Base-by-base conservation (phyloP, 2,888 invertebrate species). In the Epinotia ramella region DNA sequence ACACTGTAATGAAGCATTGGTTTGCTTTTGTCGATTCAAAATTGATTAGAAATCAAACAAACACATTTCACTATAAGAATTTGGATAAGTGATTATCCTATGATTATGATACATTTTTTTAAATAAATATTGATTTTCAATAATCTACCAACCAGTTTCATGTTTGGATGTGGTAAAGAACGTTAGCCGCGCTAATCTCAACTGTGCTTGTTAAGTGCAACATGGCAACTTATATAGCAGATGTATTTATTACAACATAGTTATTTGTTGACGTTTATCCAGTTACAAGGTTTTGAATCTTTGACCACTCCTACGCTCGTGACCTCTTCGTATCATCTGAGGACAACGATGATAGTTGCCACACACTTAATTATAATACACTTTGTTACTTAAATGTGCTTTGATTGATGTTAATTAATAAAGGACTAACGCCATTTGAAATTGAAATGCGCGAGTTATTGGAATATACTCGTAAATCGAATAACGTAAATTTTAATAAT, bases 221-320 rank as follows among this genome's bases (percentile, higher is more conserved):
- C 84, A 83, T 82, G 84, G 83, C 88, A 81, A 89, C 91, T 87
- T 92, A 92, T 91, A 92, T 87, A 86, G 89, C 85, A 82, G 82
- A 84, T 84, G 86, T 89, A 89, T 89, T 84, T 83, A 86, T 92
- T 92, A 83, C 92, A 86, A 89, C 90, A 92, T 78, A 80, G 76
- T 83, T 86, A 87, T 87, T 87, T 87, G 87, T 86, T 84, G 86
- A 86, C 84, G 87, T 84, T 84, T 83, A 81, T 83, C 87, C 88
- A 83, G 86, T 87, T 88, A 90, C 86, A 85, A 85, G 87, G 89
- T 89, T 90, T 91, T 90, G 87, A 88, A 81, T 84, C 78, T 86
- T 84, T 84, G 87, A 88, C 87, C 88, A 85, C 88, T 89, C 86
- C 86, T 84, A 84, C 81, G 79, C 84, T 82, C 82, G 76, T 79